Evolutionary conservation across 1,140 invertebrate species (phyloP).

Genomic region (Trigoniulus corallinus): DNA sequence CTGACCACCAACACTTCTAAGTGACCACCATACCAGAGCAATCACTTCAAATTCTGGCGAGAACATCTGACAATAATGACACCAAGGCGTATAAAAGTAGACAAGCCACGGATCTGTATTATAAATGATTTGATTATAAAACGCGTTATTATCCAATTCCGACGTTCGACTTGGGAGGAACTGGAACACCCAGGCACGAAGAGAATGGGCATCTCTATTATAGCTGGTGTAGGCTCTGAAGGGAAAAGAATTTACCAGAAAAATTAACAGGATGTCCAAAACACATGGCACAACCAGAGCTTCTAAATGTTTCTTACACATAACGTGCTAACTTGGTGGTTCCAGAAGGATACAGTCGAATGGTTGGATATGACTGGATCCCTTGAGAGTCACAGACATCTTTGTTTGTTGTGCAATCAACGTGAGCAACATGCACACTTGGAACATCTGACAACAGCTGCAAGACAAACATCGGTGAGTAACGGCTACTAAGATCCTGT

Average conservation of each 20-base stretch:
- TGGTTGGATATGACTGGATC: conserved; percentile 48
- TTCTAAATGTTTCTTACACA: neutral
- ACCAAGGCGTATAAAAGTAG: conserved; percentile 61
- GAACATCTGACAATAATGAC: conserved; percentile 49
- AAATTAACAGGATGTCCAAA: neutral
- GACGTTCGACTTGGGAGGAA: conserved; percentile 37
- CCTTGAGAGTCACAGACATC: conserved; percentile 38
- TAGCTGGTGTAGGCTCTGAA: conserved; percentile 40
- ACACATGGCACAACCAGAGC: too few species aligned
- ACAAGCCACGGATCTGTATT: conserved; percentile 39
- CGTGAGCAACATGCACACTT: conserved; percentile 42
- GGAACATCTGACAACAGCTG: conserved; percentile 27
- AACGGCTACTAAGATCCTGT: neutral
- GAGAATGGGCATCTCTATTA: conserved; percentile 36
- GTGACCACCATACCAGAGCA: conserved; percentile 33
- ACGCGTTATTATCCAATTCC: conserved; percentile 23
- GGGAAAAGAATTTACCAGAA: conserved; percentile 12
- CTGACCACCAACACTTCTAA: neutral
- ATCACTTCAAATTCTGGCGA: conserved; percentile 47
- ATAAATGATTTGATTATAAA: conserved; percentile 27
- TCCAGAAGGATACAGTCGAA: conserved; percentile 45
- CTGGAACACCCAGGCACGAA: conserved; percentile 40
- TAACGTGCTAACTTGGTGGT: conserved; percentile 20
- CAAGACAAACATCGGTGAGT: neutral
- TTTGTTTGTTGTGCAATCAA: conserved; percentile 44